These are phyloP conservation scores for Drosophila aldrichi DNA, from an alignment of 2,888 invertebrate genomes.

Conservation along the genomic window DNA sequence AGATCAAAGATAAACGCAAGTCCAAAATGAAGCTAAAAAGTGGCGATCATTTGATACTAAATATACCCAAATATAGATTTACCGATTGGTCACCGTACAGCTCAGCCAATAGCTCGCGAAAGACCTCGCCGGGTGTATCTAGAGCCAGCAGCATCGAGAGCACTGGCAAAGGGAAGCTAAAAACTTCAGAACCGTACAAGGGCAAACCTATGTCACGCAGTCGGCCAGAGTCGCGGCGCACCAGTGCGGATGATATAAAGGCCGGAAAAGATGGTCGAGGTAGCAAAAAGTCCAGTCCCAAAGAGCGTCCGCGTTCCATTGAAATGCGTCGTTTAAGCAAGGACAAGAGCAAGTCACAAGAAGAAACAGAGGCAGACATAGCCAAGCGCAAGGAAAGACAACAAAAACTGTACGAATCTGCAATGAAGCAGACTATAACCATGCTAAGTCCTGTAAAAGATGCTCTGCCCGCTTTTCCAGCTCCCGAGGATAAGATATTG, in stretches of 20 bases:
- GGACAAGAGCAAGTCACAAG: slow-evolving; percentile 90
- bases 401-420: slow-evolving; percentile 91
- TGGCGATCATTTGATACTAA: slow-evolving; percentile 84
- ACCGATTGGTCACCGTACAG: slow-evolving; percentile 85
- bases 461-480: slow-evolving; percentile 89
- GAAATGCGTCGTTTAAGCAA: slow-evolving; percentile 86
- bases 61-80: slow-evolving; percentile 85
- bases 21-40: slow-evolving; percentile 85
- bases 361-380: slow-evolving; percentile 89
- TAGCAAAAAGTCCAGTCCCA: slow-evolving; percentile 87
- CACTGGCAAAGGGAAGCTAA: slow-evolving; percentile 82
- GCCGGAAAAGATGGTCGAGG: slow-evolving; percentile 72
- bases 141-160: slow-evolving; percentile 85
- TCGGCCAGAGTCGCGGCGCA: slow-evolving; percentile 86
- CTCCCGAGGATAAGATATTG: slow-evolving; percentile 90
- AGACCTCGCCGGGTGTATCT: slow-evolving; percentile 85
- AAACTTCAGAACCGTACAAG: slow-evolving; percentile 77
- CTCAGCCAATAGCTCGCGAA: slow-evolving; percentile 85
- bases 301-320: slow-evolving; percentile 89
- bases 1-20: slow-evolving; percentile 85
- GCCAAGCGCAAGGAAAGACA: slow-evolving; percentile 91
- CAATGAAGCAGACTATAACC: slow-evolving; percentile 91
- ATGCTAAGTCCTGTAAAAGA: slow-evolving; percentile 91
- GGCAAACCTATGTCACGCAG: slow-evolving; percentile 77
- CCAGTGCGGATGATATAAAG: slow-evolving; percentile 85